These are phyloP conservation scores for Dugesia japonica DNA, from an alignment of 2,888 invertebrate genomes.

Conservation along the genomic window DNA sequence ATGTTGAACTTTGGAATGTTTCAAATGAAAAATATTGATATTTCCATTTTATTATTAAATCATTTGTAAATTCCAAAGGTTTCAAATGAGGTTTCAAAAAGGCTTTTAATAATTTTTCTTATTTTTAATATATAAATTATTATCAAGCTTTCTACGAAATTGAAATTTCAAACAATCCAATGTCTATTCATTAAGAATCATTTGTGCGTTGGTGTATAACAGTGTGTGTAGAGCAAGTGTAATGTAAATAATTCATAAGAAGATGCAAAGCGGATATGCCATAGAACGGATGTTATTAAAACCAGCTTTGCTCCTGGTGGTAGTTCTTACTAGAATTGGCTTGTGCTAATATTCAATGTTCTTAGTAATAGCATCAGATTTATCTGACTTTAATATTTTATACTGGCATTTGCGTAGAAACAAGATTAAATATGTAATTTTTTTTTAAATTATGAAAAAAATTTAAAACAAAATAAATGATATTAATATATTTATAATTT, in stretches of 20 bases:
- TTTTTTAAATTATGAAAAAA: no score
- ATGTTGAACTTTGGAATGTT: conserved; percentile 1
- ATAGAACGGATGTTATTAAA: conserved; percentile 20
- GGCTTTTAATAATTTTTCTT: no score
- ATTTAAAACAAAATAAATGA: no score
- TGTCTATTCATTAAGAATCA: background rate
- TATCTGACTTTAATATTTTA: background rate
- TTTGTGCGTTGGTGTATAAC: background rate
- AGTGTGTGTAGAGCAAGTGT: conserved; percentile 14
- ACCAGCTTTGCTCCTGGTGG: conserved; percentile 20
- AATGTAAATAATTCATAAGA: conserved; percentile 20
- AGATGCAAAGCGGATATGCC: conserved; percentile 20
- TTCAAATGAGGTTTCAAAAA: no score
- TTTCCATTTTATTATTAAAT: background rate
- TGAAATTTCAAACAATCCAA: conserved; percentile 1
- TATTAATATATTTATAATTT: no score
- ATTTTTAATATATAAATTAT: no score
- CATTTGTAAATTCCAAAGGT: background rate
- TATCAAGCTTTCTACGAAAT: background rate
- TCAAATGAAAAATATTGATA: background rate
- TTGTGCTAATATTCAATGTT: background rate
- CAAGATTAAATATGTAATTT: background rate
- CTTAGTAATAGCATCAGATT: background rate
- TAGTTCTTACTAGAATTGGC: conserved; percentile 8
- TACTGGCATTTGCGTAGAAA: background rate